A percentile compares a stretch with the other conserved stretches of the same genome.
These are phyloP conservation scores for Zosterops borbonicus DNA, from an alignment of 2,113 vertebrate genomes.

Conservation along the genomic window DNA sequence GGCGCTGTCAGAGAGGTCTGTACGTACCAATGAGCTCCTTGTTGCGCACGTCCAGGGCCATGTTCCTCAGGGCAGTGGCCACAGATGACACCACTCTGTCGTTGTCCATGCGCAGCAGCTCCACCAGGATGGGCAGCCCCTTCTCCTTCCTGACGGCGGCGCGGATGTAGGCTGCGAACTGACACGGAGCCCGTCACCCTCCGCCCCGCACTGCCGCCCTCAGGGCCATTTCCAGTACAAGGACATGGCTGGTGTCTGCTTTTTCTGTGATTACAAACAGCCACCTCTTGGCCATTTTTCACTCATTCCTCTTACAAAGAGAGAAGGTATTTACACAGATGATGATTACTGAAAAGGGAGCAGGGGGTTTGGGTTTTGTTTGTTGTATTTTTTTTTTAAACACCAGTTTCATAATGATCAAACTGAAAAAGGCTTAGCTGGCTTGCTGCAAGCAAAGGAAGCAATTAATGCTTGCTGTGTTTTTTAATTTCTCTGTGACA, in stretches of 20 bases:
- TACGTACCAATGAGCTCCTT: slow-evolving; percentile 95
- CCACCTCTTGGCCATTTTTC: background rate
- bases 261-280: background rate
- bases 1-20: background rate
- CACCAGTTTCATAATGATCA: background rate
- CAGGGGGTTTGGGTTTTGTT: background rate
- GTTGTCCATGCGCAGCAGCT: slow-evolving; percentile 96
- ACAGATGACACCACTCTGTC: slow-evolving; percentile 97
- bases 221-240: background rate
- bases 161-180: slow-evolving; percentile 97
- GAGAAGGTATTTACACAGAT: background rate
- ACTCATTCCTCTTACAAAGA: background rate
- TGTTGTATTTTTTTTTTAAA: background rate
- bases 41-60: slow-evolving; percentile 95
- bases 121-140: slow-evolving; percentile 96
- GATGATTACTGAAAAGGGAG: background rate
- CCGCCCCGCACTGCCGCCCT: background rate
- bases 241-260: accelerated
- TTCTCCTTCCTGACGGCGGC: slow-evolving; percentile 97
- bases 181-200: background rate
- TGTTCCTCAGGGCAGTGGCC: slow-evolving; percentile 94
- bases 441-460: slow-evolving; percentile 39
- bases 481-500: background rate
- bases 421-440: slow-evolving; percentile 23
- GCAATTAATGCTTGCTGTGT: background rate